These are phyloP conservation scores for Monarcha castaneiventris DNA, from an alignment of 2,113 vertebrate genomes.

Conservation along the genomic window DNA sequence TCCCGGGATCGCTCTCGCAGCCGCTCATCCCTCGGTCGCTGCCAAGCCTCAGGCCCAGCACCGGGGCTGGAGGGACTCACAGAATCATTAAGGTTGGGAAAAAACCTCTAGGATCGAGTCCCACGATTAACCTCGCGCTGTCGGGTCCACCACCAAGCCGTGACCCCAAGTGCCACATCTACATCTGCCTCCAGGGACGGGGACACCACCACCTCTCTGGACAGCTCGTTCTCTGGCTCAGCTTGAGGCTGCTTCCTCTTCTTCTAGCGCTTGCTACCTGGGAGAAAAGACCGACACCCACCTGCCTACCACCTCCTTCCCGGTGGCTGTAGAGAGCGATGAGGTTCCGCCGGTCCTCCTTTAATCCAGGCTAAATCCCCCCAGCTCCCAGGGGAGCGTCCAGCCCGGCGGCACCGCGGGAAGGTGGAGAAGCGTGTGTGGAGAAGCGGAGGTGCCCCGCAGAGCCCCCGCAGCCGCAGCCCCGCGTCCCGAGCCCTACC, in stretches of 20 bases:
- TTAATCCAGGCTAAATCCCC: not conserved
- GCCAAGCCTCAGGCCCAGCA: not conserved
- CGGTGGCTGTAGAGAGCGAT: not conserved
- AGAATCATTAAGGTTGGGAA: fast-evolving
- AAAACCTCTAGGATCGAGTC: not conserved
- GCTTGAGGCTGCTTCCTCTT: not conserved
- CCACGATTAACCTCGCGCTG: not conserved
- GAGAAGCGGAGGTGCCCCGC: not conserved
- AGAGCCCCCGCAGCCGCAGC: not conserved
- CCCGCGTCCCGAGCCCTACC: not conserved
- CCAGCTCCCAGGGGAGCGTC: not conserved
- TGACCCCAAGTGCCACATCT: not conserved
- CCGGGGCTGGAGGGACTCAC: not conserved
- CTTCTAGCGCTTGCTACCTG: not conserved
- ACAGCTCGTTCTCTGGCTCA: not conserved
- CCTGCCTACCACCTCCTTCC: not conserved
- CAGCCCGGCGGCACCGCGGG: not conserved
- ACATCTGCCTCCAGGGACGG: not conserved
- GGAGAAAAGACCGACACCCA: not conserved
- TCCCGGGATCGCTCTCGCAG: not conserved
- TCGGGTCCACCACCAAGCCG: not conserved
- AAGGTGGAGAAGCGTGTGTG: not conserved
- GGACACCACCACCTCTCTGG: not conserved
- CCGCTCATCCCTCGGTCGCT: not conserved
- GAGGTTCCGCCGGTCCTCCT: not conserved